phyloP scores from a whole-genome alignment of 2,888 invertebrate genomes.

The Gortyna flavago region DNA sequence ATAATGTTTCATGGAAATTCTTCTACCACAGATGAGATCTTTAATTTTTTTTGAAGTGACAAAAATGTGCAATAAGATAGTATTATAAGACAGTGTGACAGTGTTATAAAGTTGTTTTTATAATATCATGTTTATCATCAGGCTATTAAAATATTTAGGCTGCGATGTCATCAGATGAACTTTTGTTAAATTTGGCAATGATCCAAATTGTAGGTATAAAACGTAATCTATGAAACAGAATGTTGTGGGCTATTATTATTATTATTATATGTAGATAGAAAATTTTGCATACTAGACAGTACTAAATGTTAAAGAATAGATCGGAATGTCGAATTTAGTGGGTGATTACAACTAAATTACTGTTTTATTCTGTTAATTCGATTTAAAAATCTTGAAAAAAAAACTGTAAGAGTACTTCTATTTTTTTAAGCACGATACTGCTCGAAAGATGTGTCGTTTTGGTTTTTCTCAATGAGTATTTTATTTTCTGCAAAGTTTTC shows the following conservation, averaged over 20 bases:
- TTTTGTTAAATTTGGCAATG: conserved; percentile 57
- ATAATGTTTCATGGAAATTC: too few species aligned
- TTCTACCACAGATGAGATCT: neutral
- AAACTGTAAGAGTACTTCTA: too few species aligned
- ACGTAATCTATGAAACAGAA: conserved; percentile 40
- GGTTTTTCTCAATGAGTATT: neutral
- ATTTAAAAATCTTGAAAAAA: too few species aligned
- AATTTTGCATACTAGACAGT: neutral
- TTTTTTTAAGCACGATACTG: neutral
- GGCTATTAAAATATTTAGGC: conserved; percentile 28
- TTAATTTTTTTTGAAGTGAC: neutral
- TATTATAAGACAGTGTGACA: neutral
- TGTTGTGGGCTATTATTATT: conserved; percentile 18
- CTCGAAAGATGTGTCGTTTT: neutral
- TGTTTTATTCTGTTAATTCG: neutral
- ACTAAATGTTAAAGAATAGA: conserved; percentile 20
- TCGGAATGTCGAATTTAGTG: neutral
- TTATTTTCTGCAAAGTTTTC: neutral
- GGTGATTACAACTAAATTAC: neutral
- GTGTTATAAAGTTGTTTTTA: conserved; percentile 33
- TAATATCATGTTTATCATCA: conserved; percentile 25
- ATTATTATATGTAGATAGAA: neutral
- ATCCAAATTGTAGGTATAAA: conserved; percentile 55
- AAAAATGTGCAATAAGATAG: conserved; percentile 10
- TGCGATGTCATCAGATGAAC: conserved; percentile 20